Conservation (phyloP, 2,113 vertebrate species). For the Ailurus styani region DNA sequence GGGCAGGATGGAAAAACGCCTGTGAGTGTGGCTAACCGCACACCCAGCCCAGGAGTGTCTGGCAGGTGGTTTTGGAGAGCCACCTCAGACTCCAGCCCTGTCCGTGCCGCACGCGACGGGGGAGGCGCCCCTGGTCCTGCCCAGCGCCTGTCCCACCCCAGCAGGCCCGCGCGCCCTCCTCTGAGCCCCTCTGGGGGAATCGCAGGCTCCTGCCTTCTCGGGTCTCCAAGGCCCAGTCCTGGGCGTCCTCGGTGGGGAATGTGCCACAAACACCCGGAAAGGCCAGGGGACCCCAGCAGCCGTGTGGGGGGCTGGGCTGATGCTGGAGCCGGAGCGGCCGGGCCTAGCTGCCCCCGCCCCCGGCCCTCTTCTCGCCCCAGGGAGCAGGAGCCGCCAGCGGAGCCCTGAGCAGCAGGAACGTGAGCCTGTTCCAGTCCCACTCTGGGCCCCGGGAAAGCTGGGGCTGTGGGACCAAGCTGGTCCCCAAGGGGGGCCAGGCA, state of each 20-base stretch:
- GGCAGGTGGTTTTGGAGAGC: not conserved
- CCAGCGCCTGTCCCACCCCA: not conserved
- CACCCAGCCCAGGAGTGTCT: not conserved
- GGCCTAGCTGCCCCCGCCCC: not conserved
- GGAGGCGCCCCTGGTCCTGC: not conserved
- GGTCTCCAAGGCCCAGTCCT: not conserved
- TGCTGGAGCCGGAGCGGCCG: not conserved
- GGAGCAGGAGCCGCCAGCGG: not conserved
- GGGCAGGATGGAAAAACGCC: not conserved
- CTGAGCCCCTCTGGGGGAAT: not conserved
- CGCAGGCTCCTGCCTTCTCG: not conserved
- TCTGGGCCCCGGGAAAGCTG: no score
- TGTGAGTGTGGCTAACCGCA: not conserved
- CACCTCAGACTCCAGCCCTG: not conserved
- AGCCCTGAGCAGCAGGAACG: not conserved
- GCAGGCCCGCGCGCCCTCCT: not conserved
- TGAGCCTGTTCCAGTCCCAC: no score
- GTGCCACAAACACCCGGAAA: not conserved
- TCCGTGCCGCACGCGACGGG: accelerated
- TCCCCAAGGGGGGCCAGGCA: not conserved
- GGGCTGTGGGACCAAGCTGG: not conserved
- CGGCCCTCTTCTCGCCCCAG: not conserved
- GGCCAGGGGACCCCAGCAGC: accelerated
- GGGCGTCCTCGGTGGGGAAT: not conserved
- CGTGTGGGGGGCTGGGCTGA: not conserved